Evolutionary conservation across 1,140 invertebrate species (phyloP).

Genomic region (Pseudomyrmex pallidus): DNA sequence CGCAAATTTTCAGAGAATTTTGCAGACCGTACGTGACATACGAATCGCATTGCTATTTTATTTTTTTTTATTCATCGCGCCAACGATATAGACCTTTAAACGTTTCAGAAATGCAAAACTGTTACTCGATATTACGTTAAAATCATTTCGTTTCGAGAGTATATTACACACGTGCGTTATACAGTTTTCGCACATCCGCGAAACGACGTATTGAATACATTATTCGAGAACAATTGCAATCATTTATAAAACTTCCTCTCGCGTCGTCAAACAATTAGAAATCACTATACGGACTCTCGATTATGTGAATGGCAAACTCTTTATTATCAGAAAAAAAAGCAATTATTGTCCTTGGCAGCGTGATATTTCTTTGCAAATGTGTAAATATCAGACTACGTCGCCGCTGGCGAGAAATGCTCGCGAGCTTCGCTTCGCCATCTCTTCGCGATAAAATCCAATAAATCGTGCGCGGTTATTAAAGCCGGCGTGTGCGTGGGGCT

Average conservation of each 20-base stretch:
- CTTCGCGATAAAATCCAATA: conserved; percentile 58
- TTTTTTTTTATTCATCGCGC: conserved; percentile 40
- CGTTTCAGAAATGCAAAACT: conserved; percentile 20
- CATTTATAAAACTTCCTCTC: no score
- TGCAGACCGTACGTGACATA: conserved; percentile 20
- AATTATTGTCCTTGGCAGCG: conserved; percentile 16
- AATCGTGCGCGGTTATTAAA: conserved; percentile 58
- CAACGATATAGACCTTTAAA: conserved; percentile 26
- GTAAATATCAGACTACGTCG: conserved; percentile 47
- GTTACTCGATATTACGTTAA: conserved; percentile 12
- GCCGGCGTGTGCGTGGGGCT: conserved; percentile 48
- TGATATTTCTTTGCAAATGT: conserved; percentile 48
- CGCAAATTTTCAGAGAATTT: conserved; percentile 40
- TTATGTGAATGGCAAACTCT: background rate
- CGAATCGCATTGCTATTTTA: conserved; percentile 51
- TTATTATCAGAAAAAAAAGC: conserved; percentile 23
- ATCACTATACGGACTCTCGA: background rate
- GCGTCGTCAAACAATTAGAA: background rate
- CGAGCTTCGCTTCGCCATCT: conserved; percentile 47
- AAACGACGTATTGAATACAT: background rate
- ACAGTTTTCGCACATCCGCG: background rate
- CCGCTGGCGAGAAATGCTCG: conserved; percentile 41
- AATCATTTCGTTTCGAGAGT: conserved; percentile 5
- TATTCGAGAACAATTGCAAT: background rate
- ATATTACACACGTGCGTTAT: conserved; percentile 4